Conservation (phyloP, 2,113 vertebrate species). For the Perca fluviatilis region DNA sequence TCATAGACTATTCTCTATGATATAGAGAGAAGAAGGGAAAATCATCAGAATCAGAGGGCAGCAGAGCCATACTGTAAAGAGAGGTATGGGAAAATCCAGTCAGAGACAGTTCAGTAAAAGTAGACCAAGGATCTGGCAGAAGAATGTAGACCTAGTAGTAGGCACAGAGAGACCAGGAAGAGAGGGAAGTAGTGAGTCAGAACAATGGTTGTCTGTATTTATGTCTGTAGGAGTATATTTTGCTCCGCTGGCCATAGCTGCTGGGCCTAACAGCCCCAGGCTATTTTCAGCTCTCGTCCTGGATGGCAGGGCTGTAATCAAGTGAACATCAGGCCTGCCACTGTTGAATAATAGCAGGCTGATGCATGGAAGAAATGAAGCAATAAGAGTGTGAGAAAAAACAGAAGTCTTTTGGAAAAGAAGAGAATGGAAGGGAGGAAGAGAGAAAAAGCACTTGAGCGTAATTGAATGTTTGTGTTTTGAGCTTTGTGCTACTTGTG, state of each 20-base stretch:
- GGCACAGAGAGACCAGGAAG: slow-evolving; percentile 30
- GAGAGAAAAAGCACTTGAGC: neutral
- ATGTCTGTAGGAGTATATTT: slow-evolving; percentile 73
- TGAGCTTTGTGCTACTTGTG: slow-evolving; percentile 15
- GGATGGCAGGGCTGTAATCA: slow-evolving; percentile 80
- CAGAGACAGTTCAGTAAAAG: slow-evolving; percentile 27
- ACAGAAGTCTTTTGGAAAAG: slow-evolving; percentile 27
- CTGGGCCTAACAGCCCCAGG: slow-evolving; percentile 55
- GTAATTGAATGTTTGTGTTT: slow-evolving; percentile 49
- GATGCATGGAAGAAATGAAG: slow-evolving; percentile 67
- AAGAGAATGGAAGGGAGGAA: slow-evolving; percentile 9
- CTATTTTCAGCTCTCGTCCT: slow-evolving; percentile 72
- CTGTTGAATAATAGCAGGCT: slow-evolving; percentile 66
- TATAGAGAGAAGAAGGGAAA: neutral
- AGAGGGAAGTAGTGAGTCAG: slow-evolving; percentile 67
- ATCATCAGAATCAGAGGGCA: neutral
- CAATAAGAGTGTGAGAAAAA: slow-evolving; percentile 56
- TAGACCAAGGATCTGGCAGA: slow-evolving; percentile 23
- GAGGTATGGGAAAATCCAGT: neutral
- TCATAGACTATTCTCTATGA: neutral
- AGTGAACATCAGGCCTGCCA: slow-evolving; percentile 70
- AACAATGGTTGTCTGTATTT: slow-evolving; percentile 76
- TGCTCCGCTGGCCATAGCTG: slow-evolving; percentile 62
- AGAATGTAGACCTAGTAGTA: slow-evolving; percentile 29
- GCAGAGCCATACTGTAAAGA: neutral